phyloP scores from a whole-genome alignment of 2,888 invertebrate species.

The Campoplex capitator region DNA sequence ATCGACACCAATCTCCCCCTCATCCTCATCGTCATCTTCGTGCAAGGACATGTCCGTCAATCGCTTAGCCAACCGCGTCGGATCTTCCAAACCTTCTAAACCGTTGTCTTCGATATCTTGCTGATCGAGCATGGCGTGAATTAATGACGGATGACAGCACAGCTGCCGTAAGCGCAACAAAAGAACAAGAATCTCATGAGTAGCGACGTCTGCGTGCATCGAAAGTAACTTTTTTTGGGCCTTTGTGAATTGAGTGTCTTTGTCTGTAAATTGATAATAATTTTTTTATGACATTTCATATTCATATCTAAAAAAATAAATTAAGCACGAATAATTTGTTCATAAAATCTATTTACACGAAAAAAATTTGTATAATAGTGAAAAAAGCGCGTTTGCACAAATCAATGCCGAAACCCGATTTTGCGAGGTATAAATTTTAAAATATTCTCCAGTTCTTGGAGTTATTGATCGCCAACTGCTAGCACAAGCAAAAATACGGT shows the following conservation, averaged over 20 bases:
- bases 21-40: slow-evolving; percentile 65
- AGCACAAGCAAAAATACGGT: no score
- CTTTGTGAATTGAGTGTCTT: slow-evolving; percentile 80
- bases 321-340: no score
- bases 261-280: slow-evolving; percentile 59
- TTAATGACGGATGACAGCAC: slow-evolving; percentile 95
- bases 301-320: no score
- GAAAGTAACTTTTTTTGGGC: slow-evolving; percentile 79
- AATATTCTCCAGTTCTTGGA: no score
- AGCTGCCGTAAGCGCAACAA: slow-evolving; percentile 94
- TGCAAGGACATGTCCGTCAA: slow-evolving; percentile 88
- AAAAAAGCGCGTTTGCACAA: no score
- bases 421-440: no score
- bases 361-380: no score
- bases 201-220: slow-evolving; percentile 84
- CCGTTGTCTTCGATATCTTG: slow-evolving; percentile 83
- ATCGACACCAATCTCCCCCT: slow-evolving; percentile 84
- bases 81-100: slow-evolving; percentile 84
- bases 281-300: neutral
- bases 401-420: no score
- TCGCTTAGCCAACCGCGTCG: slow-evolving; percentile 87
- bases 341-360: no score
- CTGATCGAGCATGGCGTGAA: slow-evolving; percentile 87
- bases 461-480: no score
- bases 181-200: slow-evolving; percentile 91